phyloP scores from a whole-genome alignment of 92 coral and sea anemone genomes.

The Palythoa grandis region DNA sequence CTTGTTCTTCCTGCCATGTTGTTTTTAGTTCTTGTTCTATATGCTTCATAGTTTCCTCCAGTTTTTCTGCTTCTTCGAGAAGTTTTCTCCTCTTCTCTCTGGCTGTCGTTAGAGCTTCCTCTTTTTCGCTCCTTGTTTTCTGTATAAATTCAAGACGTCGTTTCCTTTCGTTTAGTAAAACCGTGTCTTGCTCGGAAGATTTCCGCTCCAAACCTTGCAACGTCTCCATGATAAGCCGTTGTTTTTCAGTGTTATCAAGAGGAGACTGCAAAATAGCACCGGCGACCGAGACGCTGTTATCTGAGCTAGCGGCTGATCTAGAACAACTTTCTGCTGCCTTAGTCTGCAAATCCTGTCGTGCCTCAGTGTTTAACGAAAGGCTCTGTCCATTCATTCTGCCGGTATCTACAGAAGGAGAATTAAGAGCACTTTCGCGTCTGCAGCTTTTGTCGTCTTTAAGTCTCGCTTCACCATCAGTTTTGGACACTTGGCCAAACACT shows the following conservation, averaged over 20 bases:
- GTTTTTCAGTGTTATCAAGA: constrained; percentile 9
- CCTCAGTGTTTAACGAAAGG: not conserved
- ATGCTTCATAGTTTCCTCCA: not conserved
- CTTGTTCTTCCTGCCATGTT: constrained; percentile 34
- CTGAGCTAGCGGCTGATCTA: not conserved
- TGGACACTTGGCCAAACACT: constrained; percentile 11
- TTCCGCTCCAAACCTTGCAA: constrained; percentile 44
- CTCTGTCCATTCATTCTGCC: constrained; percentile 2
- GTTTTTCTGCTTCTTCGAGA: constrained; percentile 8
- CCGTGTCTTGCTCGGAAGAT: constrained; percentile 40
- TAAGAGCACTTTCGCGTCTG: constrained; percentile 34
- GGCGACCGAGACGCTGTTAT: constrained; percentile 17
- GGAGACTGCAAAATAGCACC: constrained; percentile 41
- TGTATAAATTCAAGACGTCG: constrained; percentile 37
- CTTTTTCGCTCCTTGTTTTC: constrained; percentile 27
- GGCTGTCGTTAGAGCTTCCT: not conserved
- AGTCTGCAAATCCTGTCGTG: constrained; percentile 3
- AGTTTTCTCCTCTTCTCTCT: constrained; percentile 25
- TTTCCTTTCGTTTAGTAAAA: constrained; percentile 39
- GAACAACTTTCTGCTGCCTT: not conserved
- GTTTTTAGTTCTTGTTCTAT: constrained; percentile 13
- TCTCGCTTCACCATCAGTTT: constrained; percentile 12
- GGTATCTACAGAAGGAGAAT: constrained; percentile 9
- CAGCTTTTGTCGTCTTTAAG: not conserved
- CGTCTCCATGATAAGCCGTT: constrained; percentile 33